Evolutionary conservation across 2,113 vertebrate species (phyloP), one percentile per base, ranked within the genome.

Genomic region (Bothrops jararaca): DNA sequence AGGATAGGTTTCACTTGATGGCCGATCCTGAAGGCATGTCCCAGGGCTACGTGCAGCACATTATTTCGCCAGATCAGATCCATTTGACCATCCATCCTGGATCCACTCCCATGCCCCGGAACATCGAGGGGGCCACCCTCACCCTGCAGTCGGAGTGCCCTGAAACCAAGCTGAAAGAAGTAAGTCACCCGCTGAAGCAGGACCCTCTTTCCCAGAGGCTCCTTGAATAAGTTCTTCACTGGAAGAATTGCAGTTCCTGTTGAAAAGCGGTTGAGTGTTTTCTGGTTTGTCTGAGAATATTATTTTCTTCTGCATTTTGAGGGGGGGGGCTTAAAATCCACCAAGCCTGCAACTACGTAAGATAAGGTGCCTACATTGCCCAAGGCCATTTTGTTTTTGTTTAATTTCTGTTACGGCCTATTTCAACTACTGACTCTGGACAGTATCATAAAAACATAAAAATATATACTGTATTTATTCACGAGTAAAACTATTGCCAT

Each of bases 11-110:
- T 96, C 96, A 98, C 86, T 98, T 99, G 91, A 98, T 99, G 97
- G 89, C 95, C 4, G 99, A 99, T 94, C 98, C 98, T 93, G 99
- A 99, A 95, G 98, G 98, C 94, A 99, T 99, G 98, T 98, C 98
- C 48, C 99, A 99, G 97, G 99, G 99, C 96, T 99, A 99, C 0
- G 99, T 99, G 93, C 99, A 99, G 95, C 99, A 99, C 80, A 99
- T 99, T 95, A 99, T 99, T 97, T 99, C 99, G 85, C 98, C 98
- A 1, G 98, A 99, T 97, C 99, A 99, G 97, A 99, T 99, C 90
- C 99, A 99, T 92, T 98, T 99, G 92, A 99, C 98, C 2, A 99
- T 99, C 96, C 99, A 99, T 97, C 99, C 99, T 85, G 99, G 99
- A 23, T 99, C 99, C 22, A 99, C 99, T 0, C 99, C 98, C 22